Conservation (phyloP, 2,888 invertebrate genomes). For the Andrena camellia region DNA sequence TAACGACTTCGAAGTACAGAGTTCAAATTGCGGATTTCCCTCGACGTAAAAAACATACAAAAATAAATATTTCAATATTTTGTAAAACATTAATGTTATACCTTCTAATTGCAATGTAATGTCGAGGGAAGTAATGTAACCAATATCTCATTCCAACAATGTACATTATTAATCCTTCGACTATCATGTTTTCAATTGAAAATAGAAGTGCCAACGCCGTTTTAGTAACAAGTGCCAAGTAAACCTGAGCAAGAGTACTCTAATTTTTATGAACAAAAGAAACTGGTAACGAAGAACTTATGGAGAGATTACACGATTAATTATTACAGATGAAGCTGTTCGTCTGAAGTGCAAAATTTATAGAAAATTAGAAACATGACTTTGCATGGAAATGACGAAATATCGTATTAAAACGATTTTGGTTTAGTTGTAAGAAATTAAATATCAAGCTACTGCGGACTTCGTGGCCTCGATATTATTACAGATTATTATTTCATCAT, state of each 20-base stretch:
- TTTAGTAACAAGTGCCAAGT: neutral
- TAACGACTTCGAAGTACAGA: constrained; percentile 38
- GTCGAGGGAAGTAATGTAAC: constrained; percentile 4
- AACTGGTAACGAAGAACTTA: neutral
- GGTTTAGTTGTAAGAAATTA: too few species aligned
- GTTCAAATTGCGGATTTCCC: constrained; percentile 31
- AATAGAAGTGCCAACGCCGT: neutral
- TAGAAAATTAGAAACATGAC: too few species aligned
- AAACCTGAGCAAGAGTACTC: neutral
- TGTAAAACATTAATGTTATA: constrained; percentile 13
- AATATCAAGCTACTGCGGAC: too few species aligned
- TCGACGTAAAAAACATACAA: constrained; percentile 36
- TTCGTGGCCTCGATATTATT: too few species aligned
- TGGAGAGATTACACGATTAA: neutral
- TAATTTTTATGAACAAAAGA: neutral
- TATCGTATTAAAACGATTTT: too few species aligned
- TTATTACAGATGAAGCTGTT: neutral
- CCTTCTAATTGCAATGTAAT: constrained; percentile 1
- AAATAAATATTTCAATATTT: constrained; percentile 47
- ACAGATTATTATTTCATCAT: neutral
- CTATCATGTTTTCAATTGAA: neutral
- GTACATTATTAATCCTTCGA: constrained; percentile 16
- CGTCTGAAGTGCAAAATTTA: too few species aligned
- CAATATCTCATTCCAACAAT: constrained; percentile 22
- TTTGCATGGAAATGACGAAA: too few species aligned